A percentile compares a stretch with the other conserved stretches of the same genome.
Conservation (phyloP, 1,140 invertebrate species). For the Brachionus plicatilis region DNA sequence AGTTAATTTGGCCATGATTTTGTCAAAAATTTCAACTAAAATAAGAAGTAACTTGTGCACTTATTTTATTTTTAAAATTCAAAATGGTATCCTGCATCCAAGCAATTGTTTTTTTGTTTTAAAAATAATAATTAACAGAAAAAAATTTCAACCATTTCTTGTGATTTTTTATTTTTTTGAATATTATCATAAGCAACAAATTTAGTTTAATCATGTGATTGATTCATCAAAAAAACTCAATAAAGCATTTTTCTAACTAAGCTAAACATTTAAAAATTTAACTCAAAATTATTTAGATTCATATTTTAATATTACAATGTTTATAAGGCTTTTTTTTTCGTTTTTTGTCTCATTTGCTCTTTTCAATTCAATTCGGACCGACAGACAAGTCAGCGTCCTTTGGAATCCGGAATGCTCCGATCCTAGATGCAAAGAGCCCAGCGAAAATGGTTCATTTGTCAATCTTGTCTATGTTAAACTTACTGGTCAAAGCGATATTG, state of each 20-base stretch:
- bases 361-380: neutral
- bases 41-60: neutral
- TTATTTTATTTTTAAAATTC: neutral
- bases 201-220: neutral
- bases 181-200: neutral
- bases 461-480: constrained; percentile 30
- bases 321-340: neutral
- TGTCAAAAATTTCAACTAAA: neutral
- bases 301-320: neutral
- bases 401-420: constrained; percentile 12
- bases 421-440: neutral
- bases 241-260: neutral
- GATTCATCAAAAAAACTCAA: neutral
- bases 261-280: neutral
- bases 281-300: neutral
- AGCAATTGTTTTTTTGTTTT: neutral
- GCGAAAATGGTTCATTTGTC: neutral
- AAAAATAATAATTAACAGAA: neutral
- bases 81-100: neutral
- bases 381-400: neutral
- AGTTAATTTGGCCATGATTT: neutral
- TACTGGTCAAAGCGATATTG: neutral
- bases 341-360: neutral
- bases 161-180: neutral
- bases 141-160: neutral